Evolutionary conservation across 2,888 invertebrate genomes (phyloP).

Genomic region (Laspeyria flexula): DNA sequence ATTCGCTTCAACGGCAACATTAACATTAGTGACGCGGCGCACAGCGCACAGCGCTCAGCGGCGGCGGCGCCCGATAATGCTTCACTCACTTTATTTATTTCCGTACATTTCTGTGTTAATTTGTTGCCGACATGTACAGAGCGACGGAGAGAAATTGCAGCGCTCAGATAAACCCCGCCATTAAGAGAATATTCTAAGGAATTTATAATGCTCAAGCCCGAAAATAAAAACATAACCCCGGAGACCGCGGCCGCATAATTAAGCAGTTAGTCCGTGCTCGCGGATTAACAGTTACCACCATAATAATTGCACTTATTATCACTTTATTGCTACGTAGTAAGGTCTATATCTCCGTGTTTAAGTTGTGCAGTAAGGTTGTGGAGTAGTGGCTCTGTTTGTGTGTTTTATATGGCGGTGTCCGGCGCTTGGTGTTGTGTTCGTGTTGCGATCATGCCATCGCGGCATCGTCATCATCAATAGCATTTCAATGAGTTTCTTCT

Average conservation of each 20-base stretch:
- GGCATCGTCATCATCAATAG: not conserved
- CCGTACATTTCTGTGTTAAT: slow-evolving; percentile 24
- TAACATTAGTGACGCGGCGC: too few species aligned
- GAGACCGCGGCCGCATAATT: slow-evolving; percentile 68
- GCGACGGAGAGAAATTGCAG: slow-evolving; percentile 30
- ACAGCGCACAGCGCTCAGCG: too few species aligned
- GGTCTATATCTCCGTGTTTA: slow-evolving; percentile 7
- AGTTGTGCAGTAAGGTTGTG: slow-evolving; percentile 2
- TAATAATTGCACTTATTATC: slow-evolving; percentile 6
- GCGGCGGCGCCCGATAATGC: too few species aligned
- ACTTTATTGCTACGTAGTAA: slow-evolving; percentile 9
- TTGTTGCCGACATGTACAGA: slow-evolving; percentile 26
- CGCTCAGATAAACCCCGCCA: slow-evolving; percentile 55
- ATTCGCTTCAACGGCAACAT: too few species aligned
- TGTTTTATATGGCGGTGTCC: slow-evolving; percentile 27
- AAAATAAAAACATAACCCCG: slow-evolving; percentile 74
- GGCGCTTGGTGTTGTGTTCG: slow-evolving; percentile 6
- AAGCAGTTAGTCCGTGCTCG: slow-evolving; percentile 69
- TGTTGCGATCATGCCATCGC: not conserved
- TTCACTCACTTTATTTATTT: slow-evolving; percentile 15
- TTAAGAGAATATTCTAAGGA: slow-evolving; percentile 68
- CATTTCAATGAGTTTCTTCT: too few species aligned
- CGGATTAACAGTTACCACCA: slow-evolving; percentile 55
- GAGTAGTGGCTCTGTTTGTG: slow-evolving; percentile 22
- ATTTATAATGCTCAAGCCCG: slow-evolving; percentile 67